Conservation (phyloP, 2,888 invertebrate species). For the Lepidochrysops patricia region DNA sequence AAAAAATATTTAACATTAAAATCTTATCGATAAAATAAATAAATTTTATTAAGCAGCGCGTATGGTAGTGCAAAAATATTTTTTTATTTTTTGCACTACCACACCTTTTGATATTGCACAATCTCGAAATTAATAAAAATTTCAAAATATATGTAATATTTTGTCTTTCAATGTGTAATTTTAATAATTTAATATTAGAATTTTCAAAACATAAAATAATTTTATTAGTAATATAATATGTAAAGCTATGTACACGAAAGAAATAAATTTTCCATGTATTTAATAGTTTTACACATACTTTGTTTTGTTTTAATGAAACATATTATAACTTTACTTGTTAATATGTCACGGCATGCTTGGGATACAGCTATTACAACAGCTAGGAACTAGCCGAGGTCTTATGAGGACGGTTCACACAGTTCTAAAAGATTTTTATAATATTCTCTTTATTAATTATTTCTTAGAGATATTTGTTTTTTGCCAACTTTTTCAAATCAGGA, state of each 20-base stretch:
- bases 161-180: neutral
- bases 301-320: neutral
- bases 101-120: neutral
- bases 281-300: neutral
- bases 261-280: neutral
- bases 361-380: neutral
- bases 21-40: too few species aligned
- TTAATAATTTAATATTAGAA: neutral
- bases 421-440: neutral
- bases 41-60: too few species aligned
- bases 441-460: neutral
- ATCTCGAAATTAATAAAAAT: neutral
- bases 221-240: too few species aligned
- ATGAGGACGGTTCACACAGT: neutral
- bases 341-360: neutral
- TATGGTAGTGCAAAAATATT: neutral
- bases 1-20: neutral
- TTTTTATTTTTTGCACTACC: neutral
- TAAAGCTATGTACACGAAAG: neutral
- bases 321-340: constrained; percentile 2
- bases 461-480: neutral
- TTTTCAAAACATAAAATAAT: neutral
- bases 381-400: neutral
- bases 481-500: neutral
- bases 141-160: neutral